A percentile compares a stretch with the other conserved stretches of the same genome.
Evolutionary conservation across 2,113 vertebrate genomes (phyloP).

Genomic region (Aegotheles bennettii): DNA sequence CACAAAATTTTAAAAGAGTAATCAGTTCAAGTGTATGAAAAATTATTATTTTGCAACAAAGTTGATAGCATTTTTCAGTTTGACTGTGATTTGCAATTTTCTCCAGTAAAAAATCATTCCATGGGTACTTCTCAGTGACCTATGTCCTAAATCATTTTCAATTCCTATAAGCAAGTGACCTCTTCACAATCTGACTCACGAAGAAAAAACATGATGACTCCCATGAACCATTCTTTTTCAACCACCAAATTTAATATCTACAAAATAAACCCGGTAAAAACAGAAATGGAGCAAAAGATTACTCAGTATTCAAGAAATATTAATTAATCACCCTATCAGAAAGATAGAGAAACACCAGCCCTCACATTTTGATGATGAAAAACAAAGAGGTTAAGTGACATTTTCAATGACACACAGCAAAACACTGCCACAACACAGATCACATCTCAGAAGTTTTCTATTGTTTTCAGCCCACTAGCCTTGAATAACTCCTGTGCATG

Average conservation of each 20-base stretch:
- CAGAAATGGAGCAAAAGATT: constrained; percentile 1
- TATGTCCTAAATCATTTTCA: constrained; percentile 40
- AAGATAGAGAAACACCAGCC: background rate
- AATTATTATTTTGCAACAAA: constrained; percentile 41
- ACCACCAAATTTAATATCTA: constrained; percentile 9
- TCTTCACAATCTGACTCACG: constrained; percentile 43
- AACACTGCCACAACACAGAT: constrained; percentile 22
- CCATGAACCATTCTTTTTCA: background rate
- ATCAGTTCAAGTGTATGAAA: background rate
- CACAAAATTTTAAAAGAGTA: constrained; percentile 22
- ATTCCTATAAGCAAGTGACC: constrained; percentile 27
- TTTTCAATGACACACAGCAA: constrained; percentile 35
- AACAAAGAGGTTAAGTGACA: constrained; percentile 33
- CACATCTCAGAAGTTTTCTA: constrained; percentile 43
- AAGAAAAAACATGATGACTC: constrained; percentile 6
- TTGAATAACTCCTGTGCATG: constrained; percentile 1
- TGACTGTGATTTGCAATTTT: constrained; percentile 29
- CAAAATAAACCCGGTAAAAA: constrained; percentile 17
- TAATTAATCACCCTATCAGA: constrained; percentile 35
- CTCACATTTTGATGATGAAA: background rate
- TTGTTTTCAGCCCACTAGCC: constrained; percentile 38
- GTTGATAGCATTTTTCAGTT: constrained; percentile 13
- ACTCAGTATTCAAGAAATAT: constrained; percentile 28
- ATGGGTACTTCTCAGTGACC: constrained; percentile 14
- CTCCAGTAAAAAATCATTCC: constrained; percentile 16